Conservation (phyloP, 2,113 vertebrate species). For the Perca schrenkii region DNA sequence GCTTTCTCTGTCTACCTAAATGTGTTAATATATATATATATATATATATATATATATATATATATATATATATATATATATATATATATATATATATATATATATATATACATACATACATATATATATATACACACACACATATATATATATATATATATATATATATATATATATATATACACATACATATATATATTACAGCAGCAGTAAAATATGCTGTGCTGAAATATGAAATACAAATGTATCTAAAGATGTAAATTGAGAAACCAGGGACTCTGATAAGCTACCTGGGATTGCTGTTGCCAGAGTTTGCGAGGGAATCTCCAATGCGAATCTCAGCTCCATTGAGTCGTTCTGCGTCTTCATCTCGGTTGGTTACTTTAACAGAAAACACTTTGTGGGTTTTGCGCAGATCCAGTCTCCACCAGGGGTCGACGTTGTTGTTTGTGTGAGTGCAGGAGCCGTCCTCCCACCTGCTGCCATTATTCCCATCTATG, state of each 20-base stretch:
- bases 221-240: not conserved
- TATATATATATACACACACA: too few species aligned
- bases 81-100: too few species aligned
- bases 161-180: too few species aligned
- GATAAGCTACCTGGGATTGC: constrained; percentile 60
- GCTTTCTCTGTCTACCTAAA: too few species aligned
- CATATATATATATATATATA: too few species aligned
- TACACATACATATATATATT: too few species aligned
- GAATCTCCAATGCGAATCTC: constrained; percentile 72
- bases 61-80: too few species aligned
- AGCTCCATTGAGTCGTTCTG: constrained; percentile 36
- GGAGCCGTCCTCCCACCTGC: not conserved
- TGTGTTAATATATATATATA: too few species aligned
- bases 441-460: constrained; percentile 30
- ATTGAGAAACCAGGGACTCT: not conserved
- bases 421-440: constrained; percentile 57
- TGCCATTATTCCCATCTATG: constrained; percentile 51
- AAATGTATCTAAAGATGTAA: not conserved
- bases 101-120: too few species aligned
- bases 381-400: constrained; percentile 58
- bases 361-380: not conserved
- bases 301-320: constrained; percentile 58
- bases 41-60: too few species aligned
- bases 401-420: constrained; percentile 57
- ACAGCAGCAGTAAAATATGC: not conserved